These are phyloP conservation scores for Anoplius nigerrimus DNA, from an alignment of 2,888 invertebrate species.

Conservation along the genomic window DNA sequence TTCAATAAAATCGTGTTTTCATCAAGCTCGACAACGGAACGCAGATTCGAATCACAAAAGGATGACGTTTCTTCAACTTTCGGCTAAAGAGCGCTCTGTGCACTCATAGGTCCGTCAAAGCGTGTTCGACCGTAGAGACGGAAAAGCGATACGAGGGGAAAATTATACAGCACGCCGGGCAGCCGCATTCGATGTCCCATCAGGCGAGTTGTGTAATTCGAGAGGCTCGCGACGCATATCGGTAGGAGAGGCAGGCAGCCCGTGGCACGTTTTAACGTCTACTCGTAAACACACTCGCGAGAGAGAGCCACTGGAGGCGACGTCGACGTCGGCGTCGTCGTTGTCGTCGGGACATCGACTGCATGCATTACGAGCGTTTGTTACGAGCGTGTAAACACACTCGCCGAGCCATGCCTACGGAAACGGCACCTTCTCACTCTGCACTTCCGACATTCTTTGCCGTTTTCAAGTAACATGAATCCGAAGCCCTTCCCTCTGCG, in stretches of 20 bases:
- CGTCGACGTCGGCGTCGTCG: constrained; percentile 10
- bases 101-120: not conserved
- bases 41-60: too few relatives aligned
- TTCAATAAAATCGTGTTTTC: too few relatives aligned
- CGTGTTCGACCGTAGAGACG: too few relatives aligned
- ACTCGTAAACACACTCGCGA: constrained; percentile 54
- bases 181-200: not conserved
- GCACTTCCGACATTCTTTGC: too few relatives aligned
- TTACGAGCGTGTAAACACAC: constrained; percentile 37
- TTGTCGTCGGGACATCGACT: not conserved
- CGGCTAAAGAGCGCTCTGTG: not conserved
- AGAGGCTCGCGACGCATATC: constrained; percentile 7
- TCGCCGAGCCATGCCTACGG: not conserved
- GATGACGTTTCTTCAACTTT: not conserved
- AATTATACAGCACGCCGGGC: not conserved
- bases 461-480: too few relatives aligned
- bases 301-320: constrained; percentile 9
- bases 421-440: too few relatives aligned
- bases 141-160: not conserved
- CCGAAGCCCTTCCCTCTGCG: too few relatives aligned
- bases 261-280: constrained; percentile 45
- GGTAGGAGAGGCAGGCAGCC: constrained; percentile 11
- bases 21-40: too few relatives aligned
- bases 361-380: constrained; percentile 32
- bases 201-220: constrained; percentile 8